Evolutionary conservation across 2,113 vertebrate genomes (phyloP), one percentile per base, ranked within the genome.

Genomic region (Psilopogon haemacephalus): DNA sequence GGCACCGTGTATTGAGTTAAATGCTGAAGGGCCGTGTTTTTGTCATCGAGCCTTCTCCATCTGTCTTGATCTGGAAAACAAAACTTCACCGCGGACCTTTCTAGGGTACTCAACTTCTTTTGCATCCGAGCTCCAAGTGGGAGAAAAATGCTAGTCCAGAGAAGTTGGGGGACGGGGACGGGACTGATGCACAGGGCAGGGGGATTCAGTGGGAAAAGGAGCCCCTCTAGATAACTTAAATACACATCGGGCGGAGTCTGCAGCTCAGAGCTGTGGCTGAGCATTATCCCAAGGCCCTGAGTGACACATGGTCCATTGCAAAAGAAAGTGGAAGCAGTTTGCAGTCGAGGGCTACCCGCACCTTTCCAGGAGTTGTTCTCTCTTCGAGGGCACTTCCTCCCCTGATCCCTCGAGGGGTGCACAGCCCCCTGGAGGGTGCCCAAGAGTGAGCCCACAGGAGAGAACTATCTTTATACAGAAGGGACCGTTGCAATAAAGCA

Each of bases 51-150:
- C 35, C 27, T 73, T 68, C 35, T 74, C 48, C 32, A 59, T 85
- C 78, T 52, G 64, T 58, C 50, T 82, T 72, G 65, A 37, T 70
- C 91, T 85, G 84, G 86, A 79, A 94, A 90, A 40, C 82, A 71
- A 83, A 92, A 89, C 24, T 75, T 85, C 37, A 32, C 17, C 15
- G n/a, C 12, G 5, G 64, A 35, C 40, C 46, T 73, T 65, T 50
- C 27, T 46, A 60, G 13, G 18, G 7, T 92, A n/a, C 50, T 59
- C 50, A 60, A 3, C n/a, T 73, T 59, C n/a, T 64, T 56, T 13
- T 11, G 18, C 26, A 27, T 18, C 52, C 32, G 69, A n/a, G 23
- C n/a, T 73, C 17, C 60, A 3, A 54, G 3, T 24, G 1, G 12
- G 2, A 8, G 16, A 23, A 35, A 33, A 33, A 26, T 12, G 62